phyloP scores from a whole-genome alignment of 2,888 invertebrate species.

The Rhopalosiphum nymphaeae region DNA sequence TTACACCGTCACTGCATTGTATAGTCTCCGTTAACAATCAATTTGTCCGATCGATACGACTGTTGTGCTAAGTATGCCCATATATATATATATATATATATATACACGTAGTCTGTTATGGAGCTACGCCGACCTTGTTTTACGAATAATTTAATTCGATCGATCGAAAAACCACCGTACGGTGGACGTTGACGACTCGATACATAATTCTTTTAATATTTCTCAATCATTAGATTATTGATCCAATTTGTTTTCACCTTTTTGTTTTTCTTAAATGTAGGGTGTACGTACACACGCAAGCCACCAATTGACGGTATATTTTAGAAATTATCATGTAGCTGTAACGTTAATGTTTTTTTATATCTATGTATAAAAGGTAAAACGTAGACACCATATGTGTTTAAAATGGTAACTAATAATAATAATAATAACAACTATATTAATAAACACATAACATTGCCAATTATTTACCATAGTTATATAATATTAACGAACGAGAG shows the following conservation, averaged over 20 bases:
- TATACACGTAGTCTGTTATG: background rate
- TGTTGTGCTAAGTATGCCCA: conserved; percentile 7
- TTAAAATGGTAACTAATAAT: background rate
- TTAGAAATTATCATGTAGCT: conserved; percentile 2
- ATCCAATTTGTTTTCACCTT: background rate
- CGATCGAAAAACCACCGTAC: conserved; percentile 15
- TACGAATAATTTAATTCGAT: conserved; percentile 58
- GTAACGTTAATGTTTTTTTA: background rate
- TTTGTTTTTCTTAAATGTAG: background rate
- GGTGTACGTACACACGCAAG: background rate
- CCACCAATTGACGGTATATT: background rate
- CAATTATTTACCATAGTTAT: conserved; percentile 4
- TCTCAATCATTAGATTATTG: conserved; percentile 35
- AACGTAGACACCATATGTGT: background rate
- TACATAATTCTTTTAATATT: conserved; percentile 3
- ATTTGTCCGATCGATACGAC: conserved; percentile 56
- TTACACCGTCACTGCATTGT: background rate
- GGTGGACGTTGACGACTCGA: conserved; percentile 22
- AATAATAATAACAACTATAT: background rate
- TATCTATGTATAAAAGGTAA: background rate
- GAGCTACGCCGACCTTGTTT: conserved; percentile 53
- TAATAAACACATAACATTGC: background rate
- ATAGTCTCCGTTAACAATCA: conserved; percentile 46
- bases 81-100: background rate
- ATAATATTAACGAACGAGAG: background rate